These are phyloP conservation scores for Achlya flavicornis DNA, from an alignment of 2,888 invertebrate species.

Conservation along the genomic window DNA sequence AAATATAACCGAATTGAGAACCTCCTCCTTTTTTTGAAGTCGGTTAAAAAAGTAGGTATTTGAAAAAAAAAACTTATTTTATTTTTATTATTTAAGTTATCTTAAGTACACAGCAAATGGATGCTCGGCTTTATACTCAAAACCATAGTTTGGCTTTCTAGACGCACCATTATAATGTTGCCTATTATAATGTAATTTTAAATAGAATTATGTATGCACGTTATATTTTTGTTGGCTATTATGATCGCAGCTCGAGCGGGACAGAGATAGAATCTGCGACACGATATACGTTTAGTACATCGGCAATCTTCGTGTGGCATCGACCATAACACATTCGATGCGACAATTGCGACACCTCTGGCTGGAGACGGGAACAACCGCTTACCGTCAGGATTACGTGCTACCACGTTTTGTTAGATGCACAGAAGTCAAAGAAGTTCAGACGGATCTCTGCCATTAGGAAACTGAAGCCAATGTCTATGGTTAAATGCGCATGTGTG, in stretches of 20 bases:
- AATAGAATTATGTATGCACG: conserved; percentile 3
- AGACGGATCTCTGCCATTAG: too few species aligned
- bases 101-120: background rate
- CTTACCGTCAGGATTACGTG: too few species aligned
- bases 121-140: background rate
- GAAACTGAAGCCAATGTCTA: too few species aligned
- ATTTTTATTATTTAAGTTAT: background rate
- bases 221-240: conserved; percentile 2
- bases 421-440: too few species aligned
- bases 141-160: conserved; percentile 4
- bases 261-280: background rate
- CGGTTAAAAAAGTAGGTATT: too few species aligned
- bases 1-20: too few species aligned
- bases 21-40: too few species aligned
- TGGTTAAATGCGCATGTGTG: too few species aligned
- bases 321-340: background rate
- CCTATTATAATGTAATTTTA: conserved; percentile 13
- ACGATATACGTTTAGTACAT: background rate
- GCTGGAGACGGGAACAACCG: too few species aligned
- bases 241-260: background rate
- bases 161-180: conserved; percentile 5
- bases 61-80: too few species aligned
- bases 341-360: too few species aligned
- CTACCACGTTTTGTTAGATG: too few species aligned
- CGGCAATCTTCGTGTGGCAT: background rate